These are phyloP conservation scores for Petrocephalus microphthalmus DNA, from an alignment of 2,113 vertebrate genomes.

Conservation along the genomic window DNA sequence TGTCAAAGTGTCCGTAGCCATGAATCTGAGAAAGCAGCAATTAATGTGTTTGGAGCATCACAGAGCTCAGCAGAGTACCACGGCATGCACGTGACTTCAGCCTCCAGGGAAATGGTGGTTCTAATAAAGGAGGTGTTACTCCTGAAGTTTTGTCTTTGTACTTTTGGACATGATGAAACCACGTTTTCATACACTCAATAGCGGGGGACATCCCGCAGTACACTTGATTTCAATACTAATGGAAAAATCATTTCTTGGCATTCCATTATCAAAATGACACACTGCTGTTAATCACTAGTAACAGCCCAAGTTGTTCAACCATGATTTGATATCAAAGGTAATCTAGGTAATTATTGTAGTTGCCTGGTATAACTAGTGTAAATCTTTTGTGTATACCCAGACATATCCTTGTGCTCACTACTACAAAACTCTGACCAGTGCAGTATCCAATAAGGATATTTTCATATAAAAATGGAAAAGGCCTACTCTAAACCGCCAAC, in stretches of 20 bases:
- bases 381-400: neutral
- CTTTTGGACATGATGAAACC: neutral
- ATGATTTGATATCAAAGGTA: neutral
- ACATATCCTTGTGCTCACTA: neutral
- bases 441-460: neutral
- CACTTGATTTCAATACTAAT: neutral
- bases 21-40: neutral
- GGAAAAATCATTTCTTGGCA: neutral
- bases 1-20: neutral
- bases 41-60: neutral
- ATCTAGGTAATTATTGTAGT: neutral
- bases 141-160: neutral
- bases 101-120: neutral
- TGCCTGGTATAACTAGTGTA: neutral
- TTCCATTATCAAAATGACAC: neutral
- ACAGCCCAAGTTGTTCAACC: neutral
- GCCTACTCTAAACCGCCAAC: neutral
- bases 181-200: neutral
- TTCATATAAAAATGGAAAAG: neutral
- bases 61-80: neutral
- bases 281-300: neutral
- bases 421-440: neutral
- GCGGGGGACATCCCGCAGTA: neutral
- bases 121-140: neutral
- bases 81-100: neutral